Percentiles rank a stretch among this genome's conserved stretches.
Evolutionary conservation across 2,797 vertebrate genomes (phyloP).

Genomic region (Spinibarbus caldwelli): DNA sequence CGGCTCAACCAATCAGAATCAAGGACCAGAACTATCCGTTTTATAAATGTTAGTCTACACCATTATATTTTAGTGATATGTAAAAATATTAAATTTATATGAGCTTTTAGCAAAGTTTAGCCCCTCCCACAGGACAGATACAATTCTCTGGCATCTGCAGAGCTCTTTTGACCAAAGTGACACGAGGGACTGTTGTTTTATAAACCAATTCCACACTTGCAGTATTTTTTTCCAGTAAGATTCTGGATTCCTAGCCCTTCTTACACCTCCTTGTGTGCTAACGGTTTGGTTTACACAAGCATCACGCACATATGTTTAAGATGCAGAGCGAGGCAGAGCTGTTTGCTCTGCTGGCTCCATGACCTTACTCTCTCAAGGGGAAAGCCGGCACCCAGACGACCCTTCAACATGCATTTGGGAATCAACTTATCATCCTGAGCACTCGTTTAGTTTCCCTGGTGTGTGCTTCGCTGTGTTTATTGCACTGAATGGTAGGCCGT

Average conservation of each 20-base stretch:
- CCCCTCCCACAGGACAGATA: not conserved
- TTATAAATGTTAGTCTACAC: too few species aligned
- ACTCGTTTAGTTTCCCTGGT: constrained; percentile 62
- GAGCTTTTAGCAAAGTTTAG: too few species aligned
- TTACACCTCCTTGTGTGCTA: not conserved
- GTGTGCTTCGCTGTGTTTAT: constrained; percentile 59
- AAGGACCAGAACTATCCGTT: too few species aligned
- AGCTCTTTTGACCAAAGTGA: constrained; percentile 7
- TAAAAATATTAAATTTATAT: too few species aligned
- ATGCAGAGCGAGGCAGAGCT: constrained; percentile 19
- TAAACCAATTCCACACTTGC: not conserved
- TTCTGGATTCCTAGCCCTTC: not conserved
- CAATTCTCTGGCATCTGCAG: not conserved
- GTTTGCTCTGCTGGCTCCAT: constrained; percentile 55
- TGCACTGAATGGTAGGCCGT: constrained; percentile 49
- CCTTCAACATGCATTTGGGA: constrained; percentile 68
- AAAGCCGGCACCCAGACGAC: constrained; percentile 49
- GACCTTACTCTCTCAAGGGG: constrained; percentile 66
- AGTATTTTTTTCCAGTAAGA: not conserved
- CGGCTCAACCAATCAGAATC: too few species aligned
- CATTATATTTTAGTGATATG: too few species aligned
- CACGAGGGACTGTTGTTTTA: not conserved
- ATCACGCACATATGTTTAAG: constrained; percentile 17
- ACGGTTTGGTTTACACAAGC: not conserved
- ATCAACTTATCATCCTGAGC: constrained; percentile 69